A percentile compares a stretch with the other conserved stretches of the same genome.
Conservation (phyloP, 2,888 invertebrate species). For the Apamea sordens region DNA sequence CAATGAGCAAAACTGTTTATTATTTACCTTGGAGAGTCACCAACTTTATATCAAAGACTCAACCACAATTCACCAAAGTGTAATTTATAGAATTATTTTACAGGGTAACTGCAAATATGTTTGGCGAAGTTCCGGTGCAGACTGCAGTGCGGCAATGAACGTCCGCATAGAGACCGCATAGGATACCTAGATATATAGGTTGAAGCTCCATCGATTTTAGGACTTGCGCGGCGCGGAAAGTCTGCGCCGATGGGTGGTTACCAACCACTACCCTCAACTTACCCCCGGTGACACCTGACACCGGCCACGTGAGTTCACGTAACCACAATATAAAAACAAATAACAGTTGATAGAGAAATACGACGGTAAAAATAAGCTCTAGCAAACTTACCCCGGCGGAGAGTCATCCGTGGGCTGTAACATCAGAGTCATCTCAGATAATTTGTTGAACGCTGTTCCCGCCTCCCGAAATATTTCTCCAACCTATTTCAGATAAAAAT, state of each 20-base stretch:
- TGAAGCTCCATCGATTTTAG: conserved; percentile 26
- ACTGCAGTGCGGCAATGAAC: neutral
- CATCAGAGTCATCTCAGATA: conserved; percentile 98
- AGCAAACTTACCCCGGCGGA: conserved; percentile 92
- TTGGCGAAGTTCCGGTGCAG: neutral
- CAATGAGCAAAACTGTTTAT: neutral
- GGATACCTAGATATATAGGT: neutral
- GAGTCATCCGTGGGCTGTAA: conserved; percentile 97
- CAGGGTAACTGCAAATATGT: neutral
- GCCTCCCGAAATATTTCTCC: conserved; percentile 99
- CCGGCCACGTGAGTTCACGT: neutral
- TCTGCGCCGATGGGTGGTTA: neutral
- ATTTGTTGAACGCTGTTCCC: conserved; percentile 97
- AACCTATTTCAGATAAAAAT: conserved; percentile 91
- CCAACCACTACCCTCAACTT: neutral
- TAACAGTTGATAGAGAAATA: neutral
- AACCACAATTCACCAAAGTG: neutral
- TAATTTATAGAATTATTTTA: too few relatives aligned
- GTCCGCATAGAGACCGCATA: neutral
- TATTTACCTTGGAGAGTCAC: conserved; percentile 6
- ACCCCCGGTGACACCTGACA: neutral
- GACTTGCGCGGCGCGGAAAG: conserved; percentile 21
- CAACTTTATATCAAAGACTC: neutral
- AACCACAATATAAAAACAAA: neutral
- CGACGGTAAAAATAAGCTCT: neutral